Evolutionary conservation across 2,113 vertebrate genomes (phyloP), one percentile per base, ranked within the genome.

Genomic region (Anseranas semipalmata): DNA sequence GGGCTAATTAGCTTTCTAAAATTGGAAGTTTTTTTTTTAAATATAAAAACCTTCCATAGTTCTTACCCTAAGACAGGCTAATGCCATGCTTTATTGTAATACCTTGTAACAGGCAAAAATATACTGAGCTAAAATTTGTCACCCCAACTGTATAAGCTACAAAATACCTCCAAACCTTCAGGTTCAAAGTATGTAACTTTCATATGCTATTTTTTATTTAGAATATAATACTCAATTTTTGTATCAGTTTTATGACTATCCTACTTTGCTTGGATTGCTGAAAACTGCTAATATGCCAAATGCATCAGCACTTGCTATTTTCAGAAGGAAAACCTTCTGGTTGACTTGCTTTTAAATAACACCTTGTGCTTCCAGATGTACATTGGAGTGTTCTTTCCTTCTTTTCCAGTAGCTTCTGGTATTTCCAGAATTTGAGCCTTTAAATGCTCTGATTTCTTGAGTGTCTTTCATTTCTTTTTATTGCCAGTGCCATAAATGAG

Each of bases 321-420:
- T 89, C 77, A 73, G 62, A 85, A 91, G 66, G 77, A 89, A 93
- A 96, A 67, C 58, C 80, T 95, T 87, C 77, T 89, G 66, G 55
- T 85, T 75, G 81, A 81, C 77, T 92, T 91, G 66, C 62, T 94
- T 96, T 87, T 65, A 78, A 96, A 81, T 80, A 92, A 89, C 73
- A 88, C 71, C 86, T 94, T 81, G 60, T 85, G 74, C 50, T 95
- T 96, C 77, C 85, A 94, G 84, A 83, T 84, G 84, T 65, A 91
- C 48, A 28, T 30, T 72, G 62, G 77, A 87, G 68, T 55, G 60
- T 76, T 82, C 91, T 87, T 96, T 63, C 71, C 30, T 80, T 85
- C 48, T 93, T 91, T 95, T 87, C 56, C 33, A 48, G 70, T 33
- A 89, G 24, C 71, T 96, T 87, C 89, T 91, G 58, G 17, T 65